These are phyloP conservation scores for Pygoscelis adeliae DNA, from an alignment of 2,113 vertebrate species.

Conservation along the genomic window DNA sequence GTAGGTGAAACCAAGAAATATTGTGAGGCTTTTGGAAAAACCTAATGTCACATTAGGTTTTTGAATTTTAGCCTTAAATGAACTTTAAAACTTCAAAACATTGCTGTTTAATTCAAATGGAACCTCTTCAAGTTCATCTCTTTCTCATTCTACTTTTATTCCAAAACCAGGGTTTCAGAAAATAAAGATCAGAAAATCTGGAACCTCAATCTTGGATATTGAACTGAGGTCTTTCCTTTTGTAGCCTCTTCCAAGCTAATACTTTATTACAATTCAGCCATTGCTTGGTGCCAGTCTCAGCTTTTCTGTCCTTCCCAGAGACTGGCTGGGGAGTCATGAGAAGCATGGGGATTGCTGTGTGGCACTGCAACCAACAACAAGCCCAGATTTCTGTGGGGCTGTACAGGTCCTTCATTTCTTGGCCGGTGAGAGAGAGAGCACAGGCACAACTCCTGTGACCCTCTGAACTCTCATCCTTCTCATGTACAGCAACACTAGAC, in stretches of 20 bases:
- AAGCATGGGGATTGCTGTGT: neutral
- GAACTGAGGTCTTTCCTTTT: neutral
- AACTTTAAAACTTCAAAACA: constrained; percentile 30
- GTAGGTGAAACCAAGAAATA: constrained; percentile 62
- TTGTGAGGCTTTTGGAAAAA: constrained; percentile 25
- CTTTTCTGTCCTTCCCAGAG: neutral
- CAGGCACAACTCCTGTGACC: neutral
- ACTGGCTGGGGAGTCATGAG: neutral
- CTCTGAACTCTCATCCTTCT: neutral
- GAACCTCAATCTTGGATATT: neutral
- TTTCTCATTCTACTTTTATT: neutral
- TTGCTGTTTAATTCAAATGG: neutral
- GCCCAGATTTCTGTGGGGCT: neutral
- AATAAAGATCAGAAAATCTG: neutral
- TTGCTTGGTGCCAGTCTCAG: neutral
- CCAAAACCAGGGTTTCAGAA: neutral
- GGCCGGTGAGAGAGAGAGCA: neutral
- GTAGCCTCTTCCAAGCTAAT: neutral
- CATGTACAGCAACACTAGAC: neutral
- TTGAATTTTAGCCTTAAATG: constrained; percentile 23
- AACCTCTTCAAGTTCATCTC: neutral
- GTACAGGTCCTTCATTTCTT: neutral
- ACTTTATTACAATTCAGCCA: neutral
- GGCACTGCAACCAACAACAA: neutral
- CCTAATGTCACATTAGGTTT: neutral